Evolutionary conservation across 1,140 invertebrate species (phyloP).

Genomic region (Lordiphosa mommai): DNA sequence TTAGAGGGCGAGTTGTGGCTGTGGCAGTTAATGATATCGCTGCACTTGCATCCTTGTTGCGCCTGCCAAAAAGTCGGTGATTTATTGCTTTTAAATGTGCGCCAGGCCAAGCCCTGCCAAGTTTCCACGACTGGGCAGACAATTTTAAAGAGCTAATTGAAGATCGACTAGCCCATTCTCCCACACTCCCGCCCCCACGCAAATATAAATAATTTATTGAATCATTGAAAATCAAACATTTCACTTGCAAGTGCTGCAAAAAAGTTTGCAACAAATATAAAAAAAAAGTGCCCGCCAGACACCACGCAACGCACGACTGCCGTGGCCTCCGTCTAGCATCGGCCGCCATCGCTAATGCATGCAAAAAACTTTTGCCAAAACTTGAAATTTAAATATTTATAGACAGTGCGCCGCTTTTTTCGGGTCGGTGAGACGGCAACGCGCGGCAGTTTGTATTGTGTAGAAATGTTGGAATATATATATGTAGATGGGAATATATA

Average conservation of each 20-base stretch:
- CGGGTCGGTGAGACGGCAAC: constrained; percentile 2
- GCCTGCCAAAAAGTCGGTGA: constrained; percentile 67
- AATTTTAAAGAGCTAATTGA: constrained; percentile 67
- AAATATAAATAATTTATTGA: constrained; percentile 78
- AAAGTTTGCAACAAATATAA: constrained; percentile 30
- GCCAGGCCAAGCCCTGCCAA: constrained; percentile 19
- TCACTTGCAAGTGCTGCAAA: constrained; percentile 72
- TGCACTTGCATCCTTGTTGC: constrained; percentile 4
- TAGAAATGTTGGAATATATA: constrained; percentile 20
- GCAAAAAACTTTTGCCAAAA: constrained; percentile 76
- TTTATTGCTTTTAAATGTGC: constrained; percentile 77
- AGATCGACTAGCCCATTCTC: constrained; percentile 6
- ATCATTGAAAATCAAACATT: constrained; percentile 78
- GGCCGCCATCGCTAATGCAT: constrained; percentile 54
- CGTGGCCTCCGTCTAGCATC: constrained; percentile 26
- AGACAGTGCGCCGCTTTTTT: constrained; percentile 54
- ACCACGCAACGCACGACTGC: constrained; percentile 47
- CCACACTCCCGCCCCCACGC: constrained; percentile 16
- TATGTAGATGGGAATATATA: constrained; percentile 1
- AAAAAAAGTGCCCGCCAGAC: constrained; percentile 23
- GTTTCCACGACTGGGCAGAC: constrained; percentile 29
- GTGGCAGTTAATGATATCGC: constrained; percentile 74
- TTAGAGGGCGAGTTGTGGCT: constrained; percentile 57
- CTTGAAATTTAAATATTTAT: constrained; percentile 78
- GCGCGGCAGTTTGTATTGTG: constrained; percentile 18